Percentiles rank a stretch among this genome's conserved stretches.
Evolutionary conservation across 1,140 invertebrate species (phyloP).

Genomic region (Portunus trituberculatus): DNA sequence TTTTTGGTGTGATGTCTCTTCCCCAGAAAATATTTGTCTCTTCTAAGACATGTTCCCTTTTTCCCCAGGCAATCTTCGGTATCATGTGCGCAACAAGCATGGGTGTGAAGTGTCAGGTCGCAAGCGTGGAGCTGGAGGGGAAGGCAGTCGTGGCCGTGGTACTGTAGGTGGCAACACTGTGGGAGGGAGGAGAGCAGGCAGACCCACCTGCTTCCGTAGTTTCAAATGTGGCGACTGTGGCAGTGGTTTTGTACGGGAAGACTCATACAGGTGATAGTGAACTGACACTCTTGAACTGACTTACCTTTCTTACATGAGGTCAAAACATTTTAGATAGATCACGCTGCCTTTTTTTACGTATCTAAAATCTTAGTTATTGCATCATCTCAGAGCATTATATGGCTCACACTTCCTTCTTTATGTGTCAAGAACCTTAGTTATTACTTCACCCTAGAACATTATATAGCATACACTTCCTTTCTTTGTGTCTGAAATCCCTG

Average conservation of each 20-base stretch:
- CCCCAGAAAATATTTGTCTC: background rate
- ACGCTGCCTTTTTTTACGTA: too few species aligned
- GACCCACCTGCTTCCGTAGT: conserved; percentile 60
- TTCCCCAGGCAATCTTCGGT: conserved; percentile 63
- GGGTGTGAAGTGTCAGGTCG: conserved; percentile 65
- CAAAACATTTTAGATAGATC: too few species aligned
- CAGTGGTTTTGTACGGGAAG: conserved; percentile 67
- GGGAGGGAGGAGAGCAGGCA: conserved; percentile 42
- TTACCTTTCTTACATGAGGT: too few species aligned
- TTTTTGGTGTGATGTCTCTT: background rate
- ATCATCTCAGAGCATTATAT: too few species aligned
- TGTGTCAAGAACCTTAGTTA: too few species aligned
- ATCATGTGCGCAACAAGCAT: conserved; percentile 70
- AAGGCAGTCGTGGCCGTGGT: background rate
- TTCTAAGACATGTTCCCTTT: background rate
- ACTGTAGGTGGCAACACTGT: background rate
- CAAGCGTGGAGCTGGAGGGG: conserved; percentile 45
- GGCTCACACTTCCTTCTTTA: too few species aligned
- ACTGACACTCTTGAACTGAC: too few species aligned
- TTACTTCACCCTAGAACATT: too few species aligned
- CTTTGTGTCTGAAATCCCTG: too few species aligned
- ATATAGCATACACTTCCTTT: too few species aligned
- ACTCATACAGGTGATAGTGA: conserved; percentile 56
- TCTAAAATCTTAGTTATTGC: too few species aligned
- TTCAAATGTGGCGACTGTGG: conserved; percentile 69